Evolutionary conservation across 2,113 vertebrate genomes (phyloP).

Genomic region (Acrocephalus arundinaceus): DNA sequence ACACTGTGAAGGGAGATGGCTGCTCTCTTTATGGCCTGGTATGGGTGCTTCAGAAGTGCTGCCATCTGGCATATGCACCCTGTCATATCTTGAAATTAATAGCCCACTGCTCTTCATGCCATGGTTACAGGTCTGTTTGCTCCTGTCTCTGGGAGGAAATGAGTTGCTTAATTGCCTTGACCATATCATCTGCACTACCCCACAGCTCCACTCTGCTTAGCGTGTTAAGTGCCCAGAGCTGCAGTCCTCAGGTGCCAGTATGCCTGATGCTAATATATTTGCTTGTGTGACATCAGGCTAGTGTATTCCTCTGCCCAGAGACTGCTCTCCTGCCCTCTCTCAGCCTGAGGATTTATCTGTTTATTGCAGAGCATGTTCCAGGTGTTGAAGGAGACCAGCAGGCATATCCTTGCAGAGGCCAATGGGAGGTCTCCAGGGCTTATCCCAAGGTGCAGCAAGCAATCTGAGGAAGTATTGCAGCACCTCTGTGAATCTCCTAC

Average conservation of each 20-base stretch:
- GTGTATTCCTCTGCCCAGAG: not conserved
- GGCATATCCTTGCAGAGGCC: fast-evolving
- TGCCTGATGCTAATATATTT: not conserved
- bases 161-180: not conserved
- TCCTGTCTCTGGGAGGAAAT: not conserved
- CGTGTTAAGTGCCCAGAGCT: not conserved
- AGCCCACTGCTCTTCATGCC: not conserved
- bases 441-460: not conserved
- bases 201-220: not conserved
- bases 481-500: too few relatives aligned
- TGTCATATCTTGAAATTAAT: not conserved
- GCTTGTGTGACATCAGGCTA: not conserved
- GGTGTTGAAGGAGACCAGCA: not conserved
- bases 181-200: not conserved
- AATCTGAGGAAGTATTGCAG: not conserved
- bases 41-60: not conserved
- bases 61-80: not conserved
- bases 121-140: not conserved
- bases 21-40: not conserved
- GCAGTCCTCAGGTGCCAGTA: not conserved
- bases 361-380: not conserved
- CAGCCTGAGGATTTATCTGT: not conserved
- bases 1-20: not conserved
- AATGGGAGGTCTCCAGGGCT: not conserved
- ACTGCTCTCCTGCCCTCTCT: not conserved